Percentiles rank a stretch among this genome's conserved stretches.
Conservation (phyloP, 2,797 vertebrate species). For the Oceanodroma leucorhoa region DNA sequence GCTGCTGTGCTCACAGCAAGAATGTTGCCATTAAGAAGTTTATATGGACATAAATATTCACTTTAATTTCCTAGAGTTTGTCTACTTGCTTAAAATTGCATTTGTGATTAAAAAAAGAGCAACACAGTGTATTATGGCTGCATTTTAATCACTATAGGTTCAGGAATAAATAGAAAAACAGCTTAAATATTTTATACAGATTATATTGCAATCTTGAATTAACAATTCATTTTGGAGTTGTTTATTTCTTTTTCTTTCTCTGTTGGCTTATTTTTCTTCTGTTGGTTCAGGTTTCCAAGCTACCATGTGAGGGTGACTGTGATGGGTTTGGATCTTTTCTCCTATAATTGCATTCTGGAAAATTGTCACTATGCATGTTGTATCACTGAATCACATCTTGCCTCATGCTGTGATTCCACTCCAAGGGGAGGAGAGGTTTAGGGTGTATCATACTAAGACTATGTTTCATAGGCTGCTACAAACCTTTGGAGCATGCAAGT, state of each 20-base stretch:
- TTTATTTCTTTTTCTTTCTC: not conserved
- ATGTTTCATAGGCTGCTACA: not conserved
- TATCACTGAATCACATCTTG: not conserved
- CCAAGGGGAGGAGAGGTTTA: not conserved
- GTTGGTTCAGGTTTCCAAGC: not conserved
- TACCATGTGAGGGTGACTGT: not conserved
- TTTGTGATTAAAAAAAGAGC: constrained; percentile 60
- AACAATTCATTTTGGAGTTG: constrained; percentile 42
- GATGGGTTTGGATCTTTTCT: not conserved
- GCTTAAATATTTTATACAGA: constrained; percentile 59
- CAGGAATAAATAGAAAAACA: constrained; percentile 47
- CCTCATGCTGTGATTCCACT: not conserved
- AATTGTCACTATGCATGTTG: not conserved
- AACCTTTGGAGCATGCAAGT: not conserved
- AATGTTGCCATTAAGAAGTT: constrained; percentile 58
- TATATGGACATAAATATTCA: constrained; percentile 66
- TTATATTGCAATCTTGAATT: constrained; percentile 43
- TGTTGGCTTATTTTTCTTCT: not conserved
- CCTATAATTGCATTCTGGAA: not conserved
- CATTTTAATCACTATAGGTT: constrained; percentile 49
- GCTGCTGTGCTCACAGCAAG: constrained; percentile 61
- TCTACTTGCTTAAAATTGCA: constrained; percentile 64
- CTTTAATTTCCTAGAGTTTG: constrained; percentile 64
- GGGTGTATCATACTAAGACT: not conserved
- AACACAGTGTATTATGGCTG: not conserved